Conservation (phyloP, 2,888 invertebrate genomes). For the Aleiodes alternator region DNA sequence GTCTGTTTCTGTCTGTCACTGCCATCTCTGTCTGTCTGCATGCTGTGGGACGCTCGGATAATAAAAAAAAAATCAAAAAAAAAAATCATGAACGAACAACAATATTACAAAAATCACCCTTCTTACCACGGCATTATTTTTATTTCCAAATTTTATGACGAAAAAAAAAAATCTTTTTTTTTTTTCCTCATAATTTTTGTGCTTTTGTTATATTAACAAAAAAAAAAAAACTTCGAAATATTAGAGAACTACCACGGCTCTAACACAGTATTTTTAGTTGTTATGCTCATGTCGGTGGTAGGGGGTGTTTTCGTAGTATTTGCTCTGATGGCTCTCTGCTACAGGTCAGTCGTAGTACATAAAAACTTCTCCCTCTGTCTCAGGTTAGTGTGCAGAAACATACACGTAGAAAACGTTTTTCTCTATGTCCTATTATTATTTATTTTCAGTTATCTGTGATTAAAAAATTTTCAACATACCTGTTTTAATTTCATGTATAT, state of each 20-base stretch:
- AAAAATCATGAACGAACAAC: conserved; percentile 48
- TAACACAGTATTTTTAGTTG: conserved; percentile 98
- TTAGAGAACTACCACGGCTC: conserved; percentile 97
- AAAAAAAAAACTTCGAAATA: conserved; percentile 34
- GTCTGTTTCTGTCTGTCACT: conserved; percentile 77
- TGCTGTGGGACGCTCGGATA: conserved; percentile 77
- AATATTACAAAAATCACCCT: conserved; percentile 54
- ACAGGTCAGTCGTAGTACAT: conserved; percentile 99
- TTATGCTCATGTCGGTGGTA: conserved; percentile 98
- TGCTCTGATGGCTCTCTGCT: conserved; percentile 99
- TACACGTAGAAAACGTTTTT: conserved; percentile 69
- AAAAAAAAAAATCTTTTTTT: conserved; percentile 27
- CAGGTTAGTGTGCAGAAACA: conserved; percentile 96
- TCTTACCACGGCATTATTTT: conserved; percentile 38
- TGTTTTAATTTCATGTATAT: neutral
- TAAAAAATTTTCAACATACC: conserved; percentile 29
- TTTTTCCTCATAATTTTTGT: conserved; percentile 8
- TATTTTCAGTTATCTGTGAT: conserved; percentile 46
- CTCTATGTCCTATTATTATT: conserved; percentile 56
- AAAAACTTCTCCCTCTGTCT: conserved; percentile 99
- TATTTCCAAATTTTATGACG: conserved; percentile 13
- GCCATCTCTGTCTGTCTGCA: conserved; percentile 79
- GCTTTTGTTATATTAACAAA: neutral
- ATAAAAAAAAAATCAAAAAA: conserved; percentile 53
- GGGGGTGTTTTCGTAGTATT: conserved; percentile 99